These are phyloP conservation scores for Listronotus oregonensis DNA, from an alignment of 1,140 invertebrate species.

Conservation along the genomic window DNA sequence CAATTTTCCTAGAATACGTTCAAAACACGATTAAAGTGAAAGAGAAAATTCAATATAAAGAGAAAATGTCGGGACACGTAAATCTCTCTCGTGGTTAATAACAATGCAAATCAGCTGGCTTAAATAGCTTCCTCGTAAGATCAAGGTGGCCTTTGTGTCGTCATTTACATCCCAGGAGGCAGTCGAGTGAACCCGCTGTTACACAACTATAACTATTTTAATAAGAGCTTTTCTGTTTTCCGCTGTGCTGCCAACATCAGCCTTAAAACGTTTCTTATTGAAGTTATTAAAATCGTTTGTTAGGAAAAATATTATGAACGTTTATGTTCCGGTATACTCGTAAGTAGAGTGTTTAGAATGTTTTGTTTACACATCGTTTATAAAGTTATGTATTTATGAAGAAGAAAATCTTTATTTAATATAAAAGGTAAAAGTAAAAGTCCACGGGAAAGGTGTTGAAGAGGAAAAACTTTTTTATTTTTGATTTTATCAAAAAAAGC, in stretches of 20 bases:
- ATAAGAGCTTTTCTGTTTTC: conserved; percentile 23
- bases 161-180: conserved; percentile 15
- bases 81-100: conserved; percentile 37
- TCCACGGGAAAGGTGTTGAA: too few species aligned
- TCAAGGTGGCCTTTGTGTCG: conserved; percentile 17
- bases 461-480: too few species aligned
- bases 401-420: too few species aligned
- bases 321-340: too few species aligned
- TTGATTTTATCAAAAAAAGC: too few species aligned
- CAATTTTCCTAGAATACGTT: background rate
- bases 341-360: too few species aligned
- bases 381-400: too few species aligned
- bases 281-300: background rate
- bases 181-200: conserved; percentile 18
- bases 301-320: conserved; percentile 3
- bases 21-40: background rate
- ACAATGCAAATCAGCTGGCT: conserved; percentile 39
- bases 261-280: conserved; percentile 7
- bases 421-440: too few species aligned
- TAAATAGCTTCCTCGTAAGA: conserved; percentile 29
- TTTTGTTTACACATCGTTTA: too few species aligned
- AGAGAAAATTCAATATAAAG: conserved; percentile 8
- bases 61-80: conserved; percentile 20
- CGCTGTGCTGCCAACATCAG: background rate
- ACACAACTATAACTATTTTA: conserved; percentile 34